Percentiles rank a stretch among this genome's conserved stretches.
These are phyloP conservation scores for Alectura lathami DNA, from an alignment of 2,113 vertebrate genomes.

Conservation along the genomic window DNA sequence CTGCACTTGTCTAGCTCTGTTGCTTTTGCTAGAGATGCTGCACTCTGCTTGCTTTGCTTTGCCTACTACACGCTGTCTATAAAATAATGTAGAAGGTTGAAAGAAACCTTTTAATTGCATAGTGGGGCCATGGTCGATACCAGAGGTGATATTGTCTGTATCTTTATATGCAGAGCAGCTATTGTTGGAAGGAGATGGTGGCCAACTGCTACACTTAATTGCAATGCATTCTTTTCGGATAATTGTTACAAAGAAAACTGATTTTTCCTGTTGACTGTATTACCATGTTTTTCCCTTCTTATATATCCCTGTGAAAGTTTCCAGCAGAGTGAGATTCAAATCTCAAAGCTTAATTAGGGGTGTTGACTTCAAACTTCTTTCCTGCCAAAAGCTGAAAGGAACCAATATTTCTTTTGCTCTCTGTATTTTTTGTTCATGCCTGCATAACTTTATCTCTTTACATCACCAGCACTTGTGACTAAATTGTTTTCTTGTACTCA, in stretches of 20 bases:
- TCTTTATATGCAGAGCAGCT: neutral
- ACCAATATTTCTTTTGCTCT: neutral
- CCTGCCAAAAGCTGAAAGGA: slow-evolving; percentile 17
- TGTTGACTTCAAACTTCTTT: slow-evolving; percentile 10
- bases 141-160: neutral
- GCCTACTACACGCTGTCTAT: neutral
- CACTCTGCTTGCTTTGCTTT: neutral
- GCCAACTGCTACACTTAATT: neutral
- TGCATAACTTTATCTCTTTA: slow-evolving; percentile 34
- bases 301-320: neutral
- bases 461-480: slow-evolving; percentile 27
- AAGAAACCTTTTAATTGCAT: neutral
- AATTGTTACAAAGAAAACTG: neutral
- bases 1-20: neutral
- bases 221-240: neutral
- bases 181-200: slow-evolving; percentile 12
- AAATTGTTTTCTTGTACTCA: slow-evolving; percentile 49
- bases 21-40: slow-evolving; percentile 31
- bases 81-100: neutral
- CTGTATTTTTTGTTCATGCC: neutral
- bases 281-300: neutral
- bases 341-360: neutral
- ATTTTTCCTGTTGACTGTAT: slow-evolving; percentile 3
- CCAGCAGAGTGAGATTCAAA: slow-evolving; percentile 2
- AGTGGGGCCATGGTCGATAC: neutral